Evolutionary conservation across 1,140 invertebrate species (phyloP), one percentile per base, ranked within the genome.

Genomic region (Akabosia matsudoensis): DNA sequence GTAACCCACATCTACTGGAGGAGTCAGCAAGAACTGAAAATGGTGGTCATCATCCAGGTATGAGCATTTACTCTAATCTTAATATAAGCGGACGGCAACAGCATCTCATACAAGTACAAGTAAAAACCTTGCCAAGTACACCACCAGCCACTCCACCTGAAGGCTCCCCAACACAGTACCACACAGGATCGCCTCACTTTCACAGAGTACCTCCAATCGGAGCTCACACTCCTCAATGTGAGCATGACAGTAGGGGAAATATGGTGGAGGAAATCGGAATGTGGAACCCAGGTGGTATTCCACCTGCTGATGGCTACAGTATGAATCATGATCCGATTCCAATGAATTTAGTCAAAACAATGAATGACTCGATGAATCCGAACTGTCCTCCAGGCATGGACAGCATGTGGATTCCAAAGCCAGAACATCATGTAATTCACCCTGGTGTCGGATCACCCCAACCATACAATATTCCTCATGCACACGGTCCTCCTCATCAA

Each of bases 201-300:
- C 61, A 67, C 28, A 67, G 61, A 30, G 24, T 31, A 10, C 61
- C 24, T 2, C 61, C 61, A 2, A 31, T 67, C n/a, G 30, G 61
- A 2, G 30, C 7, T 67, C 77, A 77, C 28, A 74, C 76, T 7
- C 79, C 56, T 22, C 70, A 64, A 16, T 28, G 61, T 45, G 74
- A 77, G 22, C 74, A 74, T 51, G 78, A 76, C 13, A 61, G 33
- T 18, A 64, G 70, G 31, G 26, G 26, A 14, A 28, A 37, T 14
- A 76, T 76, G 67, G 76, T 79, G 2, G 79, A 90, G 26, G 89
- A 90, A 18, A 88, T 90, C 13, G 87, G 88, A 24, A 87, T 88
- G 4, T 87, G 10, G 86, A 87, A 84, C 84, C 84, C 0, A 61
- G 85, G 4, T 84, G 85, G 74, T 77, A 84, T 85, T 1, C 83